phyloP scores from a whole-genome alignment of 2,113 vertebrate genomes.

The Vombatus ursinus region DNA sequence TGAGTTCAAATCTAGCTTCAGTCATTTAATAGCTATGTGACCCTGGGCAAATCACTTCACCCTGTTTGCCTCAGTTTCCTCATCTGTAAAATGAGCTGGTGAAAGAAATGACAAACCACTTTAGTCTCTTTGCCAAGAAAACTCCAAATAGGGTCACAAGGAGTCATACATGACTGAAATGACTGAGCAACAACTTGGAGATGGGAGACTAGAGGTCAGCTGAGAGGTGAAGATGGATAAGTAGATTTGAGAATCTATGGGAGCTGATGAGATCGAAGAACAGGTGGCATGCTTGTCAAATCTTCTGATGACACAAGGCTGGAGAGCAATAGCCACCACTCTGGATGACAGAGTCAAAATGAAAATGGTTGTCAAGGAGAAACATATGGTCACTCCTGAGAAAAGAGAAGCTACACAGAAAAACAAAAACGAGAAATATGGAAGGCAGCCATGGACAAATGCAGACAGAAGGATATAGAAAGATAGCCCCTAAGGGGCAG shows the following conservation, averaged over 20 bases:
- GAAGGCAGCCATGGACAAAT: too few species aligned
- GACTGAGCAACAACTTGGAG: background rate
- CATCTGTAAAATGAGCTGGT: background rate
- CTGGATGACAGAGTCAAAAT: background rate
- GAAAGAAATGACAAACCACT: too few species aligned
- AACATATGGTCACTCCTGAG: too few species aligned
- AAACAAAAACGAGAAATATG: too few species aligned
- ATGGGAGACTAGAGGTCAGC: background rate
- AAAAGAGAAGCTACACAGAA: too few species aligned
- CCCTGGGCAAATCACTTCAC: background rate
- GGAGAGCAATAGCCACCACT: background rate
- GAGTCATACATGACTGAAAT: too few species aligned
- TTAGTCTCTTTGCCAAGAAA: too few species aligned
- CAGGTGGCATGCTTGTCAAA: background rate
- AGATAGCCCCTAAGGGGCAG: too few species aligned
- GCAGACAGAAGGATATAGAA: too few species aligned
- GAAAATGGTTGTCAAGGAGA: background rate
- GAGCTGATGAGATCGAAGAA: background rate
- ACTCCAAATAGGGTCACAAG: too few species aligned
- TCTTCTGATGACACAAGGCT: background rate
- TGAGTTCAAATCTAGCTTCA: background rate
- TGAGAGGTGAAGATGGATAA: background rate
- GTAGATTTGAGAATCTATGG: background rate
- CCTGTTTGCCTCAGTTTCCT: background rate
- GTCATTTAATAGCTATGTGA: background rate